phyloP scores from a whole-genome alignment of 2,113 vertebrate species.

The Hyperopisus bebe region DNA sequence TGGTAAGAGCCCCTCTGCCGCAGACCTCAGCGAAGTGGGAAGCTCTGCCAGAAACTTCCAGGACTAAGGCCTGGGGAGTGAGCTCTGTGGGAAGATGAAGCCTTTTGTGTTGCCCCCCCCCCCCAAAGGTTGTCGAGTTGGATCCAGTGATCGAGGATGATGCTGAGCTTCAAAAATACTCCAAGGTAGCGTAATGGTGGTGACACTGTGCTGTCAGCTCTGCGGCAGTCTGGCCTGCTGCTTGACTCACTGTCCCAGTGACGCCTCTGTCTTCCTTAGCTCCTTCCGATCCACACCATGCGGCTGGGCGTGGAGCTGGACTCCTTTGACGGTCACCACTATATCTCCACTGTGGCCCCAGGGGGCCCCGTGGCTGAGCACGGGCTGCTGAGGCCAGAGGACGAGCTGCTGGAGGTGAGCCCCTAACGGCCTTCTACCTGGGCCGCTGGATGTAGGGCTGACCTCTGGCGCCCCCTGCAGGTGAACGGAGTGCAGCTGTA shows the following conservation, averaged over 20 bases:
- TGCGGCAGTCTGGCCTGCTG: background rate
- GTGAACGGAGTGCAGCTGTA: slow-evolving; percentile 82
- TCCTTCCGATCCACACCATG: slow-evolving; percentile 84
- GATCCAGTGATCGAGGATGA: slow-evolving; percentile 81
- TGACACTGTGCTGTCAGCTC: background rate
- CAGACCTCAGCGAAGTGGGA: background rate
- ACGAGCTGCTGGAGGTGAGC: slow-evolving; percentile 89
- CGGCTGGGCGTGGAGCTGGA: slow-evolving; percentile 90
- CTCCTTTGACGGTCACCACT: slow-evolving; percentile 91
- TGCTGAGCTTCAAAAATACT: slow-evolving; percentile 83
- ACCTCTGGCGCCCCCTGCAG: slow-evolving; percentile 47
- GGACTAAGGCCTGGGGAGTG: background rate
- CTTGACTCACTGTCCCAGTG: background rate
- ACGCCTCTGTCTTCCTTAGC: slow-evolving; percentile 75
- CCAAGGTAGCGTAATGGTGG: slow-evolving; percentile 67
- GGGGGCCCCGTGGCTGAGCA: slow-evolving; percentile 73
- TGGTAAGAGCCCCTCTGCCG: slow-evolving; percentile 63
- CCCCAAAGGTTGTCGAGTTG: slow-evolving; percentile 72
- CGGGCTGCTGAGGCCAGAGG: slow-evolving; percentile 74
- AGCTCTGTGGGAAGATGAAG: background rate
- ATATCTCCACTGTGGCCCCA: slow-evolving; percentile 82
- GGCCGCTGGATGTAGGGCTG: background rate
- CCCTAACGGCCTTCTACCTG: background rate
- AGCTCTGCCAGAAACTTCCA: background rate
- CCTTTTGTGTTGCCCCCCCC: slow-evolving; percentile 12